Base-by-base conservation (phyloP, 2,888 invertebrate genomes). In the Dolichopus griseipennis region DNA sequence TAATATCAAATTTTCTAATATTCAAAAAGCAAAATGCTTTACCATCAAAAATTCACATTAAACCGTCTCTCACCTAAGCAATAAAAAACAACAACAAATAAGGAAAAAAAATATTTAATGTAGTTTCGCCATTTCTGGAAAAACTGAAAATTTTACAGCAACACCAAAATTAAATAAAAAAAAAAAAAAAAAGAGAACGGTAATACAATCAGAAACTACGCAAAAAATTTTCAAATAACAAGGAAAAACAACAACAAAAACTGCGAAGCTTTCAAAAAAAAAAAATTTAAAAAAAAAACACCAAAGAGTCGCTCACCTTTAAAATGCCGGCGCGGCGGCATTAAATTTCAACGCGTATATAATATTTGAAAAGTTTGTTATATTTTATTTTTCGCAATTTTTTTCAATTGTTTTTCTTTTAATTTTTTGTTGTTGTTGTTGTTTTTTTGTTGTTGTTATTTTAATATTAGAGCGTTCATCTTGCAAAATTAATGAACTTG, bases 401-500 rank as follows among this genome's bases (percentile, higher is more conserved):
- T 52, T 52, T 52, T 52, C 9, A 41, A 41, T 41, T 41, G 41
- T 41, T 41, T n/a, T 43, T 43, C 9, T 43, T 43, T 43, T 43
- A 3, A 15, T 43, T 43, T 43, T n/a, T 4, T 27, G 52, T 18
- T 52, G 52, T 52, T 52, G 2, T 52, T 52, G 12, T 37, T 52
- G 9, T 52, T 52, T 15, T 52, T 18, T 52, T 15, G 2, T 15
- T 52, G 2, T 52, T 52, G 1, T 52, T 52, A 52, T 18, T 12
- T 18, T 18, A 12, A 52, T 52, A 12, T 52, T 9, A 52, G 52
- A 52, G 52, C 52, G 52, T 52, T 52, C 52, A 52, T 52, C 52
- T 52, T 52, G 52, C 52, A 52, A n/a, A 52, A 52, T 52, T 52
- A 52, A 52, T 52, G 52, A 52, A 52, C 52, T 52, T 52, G 52